Base-by-base conservation (phyloP, 2,888 invertebrate genomes). In the Aproaerema taeniolella region DNA sequence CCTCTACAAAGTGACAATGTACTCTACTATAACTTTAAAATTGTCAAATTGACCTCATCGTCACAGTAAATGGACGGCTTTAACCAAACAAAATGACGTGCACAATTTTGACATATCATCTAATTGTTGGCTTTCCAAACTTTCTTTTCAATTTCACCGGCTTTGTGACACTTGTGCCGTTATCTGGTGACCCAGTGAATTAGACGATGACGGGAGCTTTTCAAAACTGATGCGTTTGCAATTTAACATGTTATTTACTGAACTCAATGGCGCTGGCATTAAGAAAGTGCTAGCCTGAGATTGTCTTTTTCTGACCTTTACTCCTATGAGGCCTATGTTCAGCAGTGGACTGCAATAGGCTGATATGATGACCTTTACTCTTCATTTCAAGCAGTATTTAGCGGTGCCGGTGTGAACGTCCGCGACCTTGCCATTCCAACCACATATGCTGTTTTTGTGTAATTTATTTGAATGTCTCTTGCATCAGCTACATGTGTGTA, bases 111-210 rank as follows among this genome's bases (percentile, higher is more conserved):
- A 55, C 53, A 54, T 68, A 66, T 67, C 68, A 64, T 68, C 67
- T 70, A 71, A 77, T 73, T 67, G 70, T 66, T 49, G 64, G 79
- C 79, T 82, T 83, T 82, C 81, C 70, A 72, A 77, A 74, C 82
- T 81, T 82, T 83, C 81, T 53, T 75, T 76, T 72, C 60, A 65
- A 68, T 48, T 52, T 67, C 67, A 61, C 62, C 63, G 63, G 43
- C 66, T 65, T 65, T 64, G 60, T 68, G 58, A 63, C 12, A n/a
- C 13, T 17, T 58, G n/a, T 73, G 65, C 83, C 83, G 82, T 81
- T 83, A 79, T 56, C 55, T 51, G 60, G 54, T 73, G 74, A 56
- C 75, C 76, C 56, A 77, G 65, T 76, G 67, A 66, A 64, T 71
- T 61, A 65, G 63, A n/a, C n/a, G n/a, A 70, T 73, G 63, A 58